These are phyloP conservation scores for Pseudotriccus pelzelni DNA, from an alignment of 2,797 vertebrate genomes.

Conservation along the genomic window DNA sequence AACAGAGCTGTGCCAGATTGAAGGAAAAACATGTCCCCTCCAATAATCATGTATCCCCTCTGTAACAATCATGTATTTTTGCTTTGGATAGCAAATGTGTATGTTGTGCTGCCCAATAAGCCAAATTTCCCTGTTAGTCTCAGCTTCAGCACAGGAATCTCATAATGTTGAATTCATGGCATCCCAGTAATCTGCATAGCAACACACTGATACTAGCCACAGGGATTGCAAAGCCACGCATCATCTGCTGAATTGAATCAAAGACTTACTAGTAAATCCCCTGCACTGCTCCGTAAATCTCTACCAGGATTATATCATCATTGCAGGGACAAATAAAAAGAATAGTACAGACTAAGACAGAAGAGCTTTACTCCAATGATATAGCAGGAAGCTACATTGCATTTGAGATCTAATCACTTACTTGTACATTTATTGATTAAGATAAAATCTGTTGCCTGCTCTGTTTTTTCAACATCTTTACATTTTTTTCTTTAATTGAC, in stretches of 20 bases:
- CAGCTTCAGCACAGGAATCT: constrained; percentile 7
- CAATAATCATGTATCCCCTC: background rate
- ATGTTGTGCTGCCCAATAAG: background rate
- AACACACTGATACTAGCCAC: background rate
- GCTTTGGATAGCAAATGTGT: background rate
- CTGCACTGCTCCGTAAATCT: constrained; percentile 21
- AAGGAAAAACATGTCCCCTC: background rate
- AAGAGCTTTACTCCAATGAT: constrained; percentile 20
- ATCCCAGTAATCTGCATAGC: constrained; percentile 49
- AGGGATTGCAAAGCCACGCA: constrained; percentile 11
- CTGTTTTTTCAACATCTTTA: background rate
- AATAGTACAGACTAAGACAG: constrained; percentile 22
- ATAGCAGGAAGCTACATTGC: background rate
- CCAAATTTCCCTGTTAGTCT: constrained; percentile 3
- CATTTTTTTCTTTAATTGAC: background rate
- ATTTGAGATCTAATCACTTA: constrained; percentile 35
- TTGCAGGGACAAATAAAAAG: constrained; percentile 32
- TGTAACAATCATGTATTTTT: background rate
- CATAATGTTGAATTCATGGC: background rate
- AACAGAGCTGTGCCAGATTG: background rate
- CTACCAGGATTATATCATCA: constrained; percentile 49
- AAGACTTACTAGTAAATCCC: constrained; percentile 56
- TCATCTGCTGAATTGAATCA: constrained; percentile 49
- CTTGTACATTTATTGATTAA: constrained; percentile 9
- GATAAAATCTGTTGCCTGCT: background rate